Evolutionary conservation across 2,888 invertebrate species (phyloP).

Genomic region (Exephanes ischioxanthus): DNA sequence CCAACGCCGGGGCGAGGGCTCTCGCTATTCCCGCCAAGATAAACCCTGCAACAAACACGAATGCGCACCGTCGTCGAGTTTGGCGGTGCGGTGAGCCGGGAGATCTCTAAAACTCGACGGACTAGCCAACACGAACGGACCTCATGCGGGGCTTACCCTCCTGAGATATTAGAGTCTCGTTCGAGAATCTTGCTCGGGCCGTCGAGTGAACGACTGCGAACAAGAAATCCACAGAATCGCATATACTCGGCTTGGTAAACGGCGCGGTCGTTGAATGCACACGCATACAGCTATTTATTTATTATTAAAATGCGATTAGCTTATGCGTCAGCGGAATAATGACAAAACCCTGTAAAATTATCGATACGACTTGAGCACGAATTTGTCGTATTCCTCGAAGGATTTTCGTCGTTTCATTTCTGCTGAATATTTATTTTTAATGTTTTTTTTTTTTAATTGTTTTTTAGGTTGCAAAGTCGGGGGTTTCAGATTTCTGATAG

Average conservation of each 20-base stretch:
- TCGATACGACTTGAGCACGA: not conserved
- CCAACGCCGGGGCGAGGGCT: constrained; percentile 36
- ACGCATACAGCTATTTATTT: not conserved
- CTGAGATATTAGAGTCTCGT: constrained; percentile 43
- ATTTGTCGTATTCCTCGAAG: not conserved
- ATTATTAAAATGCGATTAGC: constrained; percentile 26
- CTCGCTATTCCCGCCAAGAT: constrained; percentile 30
- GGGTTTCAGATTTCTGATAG: constrained; percentile 32
- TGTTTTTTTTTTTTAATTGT: not conserved
- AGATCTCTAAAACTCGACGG: constrained; percentile 51
- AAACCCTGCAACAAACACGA: constrained; percentile 3
- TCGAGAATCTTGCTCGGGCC: constrained; percentile 8
- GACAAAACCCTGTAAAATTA: not conserved
- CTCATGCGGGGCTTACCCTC: constrained; percentile 47
- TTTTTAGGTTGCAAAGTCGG: not conserved
- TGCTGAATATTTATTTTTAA: not conserved
- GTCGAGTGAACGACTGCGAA: constrained; percentile 12
- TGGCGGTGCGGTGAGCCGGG: constrained; percentile 35
- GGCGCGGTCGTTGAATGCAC: constrained; percentile 4
- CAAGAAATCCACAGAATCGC: constrained; percentile 35
- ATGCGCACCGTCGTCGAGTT: constrained; percentile 20
- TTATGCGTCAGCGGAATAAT: constrained; percentile 4
- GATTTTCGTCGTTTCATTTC: constrained; percentile 3
- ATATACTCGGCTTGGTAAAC: constrained; percentile 1
- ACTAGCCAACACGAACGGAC: constrained; percentile 34